Base-by-base conservation (phyloP, 2,888 invertebrate genomes). In the Pachliopta kotzebuea region DNA sequence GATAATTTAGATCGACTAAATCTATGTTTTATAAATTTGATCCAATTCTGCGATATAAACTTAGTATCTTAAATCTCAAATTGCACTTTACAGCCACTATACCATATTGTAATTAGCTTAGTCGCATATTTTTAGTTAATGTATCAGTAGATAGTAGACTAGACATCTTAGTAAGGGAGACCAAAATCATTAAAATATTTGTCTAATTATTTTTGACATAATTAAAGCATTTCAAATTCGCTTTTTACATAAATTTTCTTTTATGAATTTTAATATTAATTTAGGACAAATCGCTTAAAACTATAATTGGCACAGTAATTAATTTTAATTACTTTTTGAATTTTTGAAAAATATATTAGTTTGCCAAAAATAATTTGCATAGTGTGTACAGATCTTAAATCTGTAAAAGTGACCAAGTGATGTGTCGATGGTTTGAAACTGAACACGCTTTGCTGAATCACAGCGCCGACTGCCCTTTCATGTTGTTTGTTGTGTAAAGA, bases 361-460 rank as follows among this genome's bases (percentile, higher is more conserved):
- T 45, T 45, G 6, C 8, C 4, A 0, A 18, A 45, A n/a, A n/a
- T 8, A 45, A 2, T 45, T 45, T 45, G 4, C n/a, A 45, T n/a
- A 7, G 45, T 6, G 45, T 45, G 11, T 31, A 14, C 14, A 18
- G 4, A 45, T 18, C 45, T 45, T n/a, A 45, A 45, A 45, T 18
- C 45, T 18, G 45, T 45, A n/a, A 2, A 52, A 21, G 50, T 59
- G 21, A 59, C 59, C 45, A 14, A 17, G 58, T 58, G 42, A 63
- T 6, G 54, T 54, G 63, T 59, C 59, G 59, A 63, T 60, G 63
- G 55, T 55, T 60, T n/a, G 31, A 29, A 59, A 20, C 42, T n/a
- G 31, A 29, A 53, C 24, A n/a, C 55, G 50, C 55, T 49, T 55
- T 31, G 59, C 54, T 60, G 59, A 60, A 49, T 56, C 55, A 55